Evolutionary conservation across 1,140 invertebrate genomes (phyloP).

Genomic region (Vanessa atalanta): DNA sequence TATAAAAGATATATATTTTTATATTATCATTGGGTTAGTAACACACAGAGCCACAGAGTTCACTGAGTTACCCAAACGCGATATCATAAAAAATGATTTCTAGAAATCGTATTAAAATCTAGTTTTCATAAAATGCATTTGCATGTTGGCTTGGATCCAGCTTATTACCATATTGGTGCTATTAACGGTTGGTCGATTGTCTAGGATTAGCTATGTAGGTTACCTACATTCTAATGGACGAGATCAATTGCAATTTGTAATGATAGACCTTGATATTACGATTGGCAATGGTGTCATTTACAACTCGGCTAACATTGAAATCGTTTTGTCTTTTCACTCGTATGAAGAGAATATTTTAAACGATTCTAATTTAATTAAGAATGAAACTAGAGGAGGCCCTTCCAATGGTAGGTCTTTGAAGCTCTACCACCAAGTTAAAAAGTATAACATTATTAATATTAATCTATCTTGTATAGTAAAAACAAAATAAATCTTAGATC

Average conservation of each 20-base stretch:
- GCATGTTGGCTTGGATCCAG: slow-evolving; percentile 16
- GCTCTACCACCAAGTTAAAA: too few species aligned
- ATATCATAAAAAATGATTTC: neutral
- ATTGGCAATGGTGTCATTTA: neutral
- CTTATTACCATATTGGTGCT: slow-evolving; percentile 20
- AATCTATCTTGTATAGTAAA: too few species aligned
- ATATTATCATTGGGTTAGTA: neutral
- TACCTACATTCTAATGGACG: slow-evolving; percentile 19
- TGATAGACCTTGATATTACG: slow-evolving; percentile 1
- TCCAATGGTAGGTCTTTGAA: too few species aligned
- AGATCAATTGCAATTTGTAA: slow-evolving; percentile 15
- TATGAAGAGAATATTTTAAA: too few species aligned
- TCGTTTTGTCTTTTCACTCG: neutral
- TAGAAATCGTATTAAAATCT: neutral
- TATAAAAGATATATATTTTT: too few species aligned
- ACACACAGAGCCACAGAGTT: neutral
- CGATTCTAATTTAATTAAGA: too few species aligned
- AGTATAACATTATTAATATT: too few species aligned
- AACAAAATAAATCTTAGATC: too few species aligned
- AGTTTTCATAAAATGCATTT: slow-evolving; percentile 10
- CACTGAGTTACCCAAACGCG: neutral
- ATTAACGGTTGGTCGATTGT: slow-evolving; percentile 23
- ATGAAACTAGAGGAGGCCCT: too few species aligned
- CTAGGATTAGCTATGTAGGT: slow-evolving; percentile 26
- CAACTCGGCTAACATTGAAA: too few species aligned